Conservation (phyloP, 2,113 vertebrate genomes). For the Myrmecophaga tridactyla region DNA sequence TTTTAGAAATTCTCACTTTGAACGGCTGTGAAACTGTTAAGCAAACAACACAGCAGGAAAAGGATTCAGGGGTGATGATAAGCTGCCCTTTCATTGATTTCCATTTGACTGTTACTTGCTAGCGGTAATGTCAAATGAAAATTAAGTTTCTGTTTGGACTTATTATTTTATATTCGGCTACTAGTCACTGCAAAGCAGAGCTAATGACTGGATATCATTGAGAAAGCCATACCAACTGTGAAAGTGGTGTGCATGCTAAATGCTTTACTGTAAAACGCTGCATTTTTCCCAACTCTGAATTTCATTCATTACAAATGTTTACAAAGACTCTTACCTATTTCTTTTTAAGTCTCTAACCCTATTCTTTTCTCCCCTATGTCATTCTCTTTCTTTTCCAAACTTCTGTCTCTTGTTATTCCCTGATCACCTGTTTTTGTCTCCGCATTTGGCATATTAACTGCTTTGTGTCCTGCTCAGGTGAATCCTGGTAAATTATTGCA, state of each 20-base stretch:
- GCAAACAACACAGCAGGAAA: not conserved
- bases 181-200: not conserved
- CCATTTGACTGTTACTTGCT: not conserved
- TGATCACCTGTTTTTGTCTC: not conserved
- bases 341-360: not conserved
- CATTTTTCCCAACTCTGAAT: not conserved
- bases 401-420: not conserved
- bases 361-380: fast-evolving
- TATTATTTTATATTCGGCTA: not conserved
- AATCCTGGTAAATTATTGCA: too few relatives aligned
- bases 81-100: not conserved
- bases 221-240: not conserved
- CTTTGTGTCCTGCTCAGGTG: not conserved
- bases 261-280: not conserved
- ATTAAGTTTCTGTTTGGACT: not conserved
- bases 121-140: not conserved
- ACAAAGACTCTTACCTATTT: not conserved
- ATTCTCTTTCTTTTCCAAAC: not conserved
- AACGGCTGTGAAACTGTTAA: not conserved
- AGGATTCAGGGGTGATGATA: not conserved
- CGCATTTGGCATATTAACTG: not conserved
- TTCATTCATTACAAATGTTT: not conserved
- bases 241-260: not conserved
- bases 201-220: not conserved
- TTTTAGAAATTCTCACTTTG: not conserved